Evolutionary conservation across 1,140 invertebrate genomes (phyloP).

Genomic region (Lysiphlebus fabarum): DNA sequence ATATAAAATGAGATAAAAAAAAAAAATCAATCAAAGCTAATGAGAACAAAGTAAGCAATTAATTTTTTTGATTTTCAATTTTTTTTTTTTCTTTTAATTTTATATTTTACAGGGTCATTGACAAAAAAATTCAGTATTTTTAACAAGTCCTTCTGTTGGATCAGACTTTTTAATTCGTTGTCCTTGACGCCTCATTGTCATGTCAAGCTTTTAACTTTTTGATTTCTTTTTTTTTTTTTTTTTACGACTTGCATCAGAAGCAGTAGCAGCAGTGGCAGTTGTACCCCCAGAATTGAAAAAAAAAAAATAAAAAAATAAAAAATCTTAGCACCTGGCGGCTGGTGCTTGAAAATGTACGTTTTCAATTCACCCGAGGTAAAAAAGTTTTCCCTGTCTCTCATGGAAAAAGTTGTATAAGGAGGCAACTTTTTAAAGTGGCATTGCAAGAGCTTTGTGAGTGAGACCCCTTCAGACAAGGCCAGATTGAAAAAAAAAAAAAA

Average conservation of each 20-base stretch:
- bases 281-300: constrained; percentile 13
- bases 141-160: constrained; percentile 20
- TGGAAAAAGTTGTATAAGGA: constrained; percentile 18
- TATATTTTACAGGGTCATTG: too few relatives aligned
- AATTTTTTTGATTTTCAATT: constrained; percentile 4
- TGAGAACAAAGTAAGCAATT: constrained; percentile 9
- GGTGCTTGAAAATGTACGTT: constrained; percentile 24
- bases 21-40: not conserved
- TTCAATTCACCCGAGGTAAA: constrained; percentile 21
- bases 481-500: constrained; percentile 3
- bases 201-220: constrained; percentile 11
- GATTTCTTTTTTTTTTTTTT: constrained; percentile 12
- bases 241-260: too few relatives aligned
- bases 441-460: constrained; percentile 21
- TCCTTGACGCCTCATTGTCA: constrained; percentile 3
- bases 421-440: constrained; percentile 24
- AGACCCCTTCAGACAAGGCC: constrained; percentile 11
- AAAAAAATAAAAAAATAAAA: not conserved
- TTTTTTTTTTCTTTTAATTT: not conserved
- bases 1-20: not conserved
- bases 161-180: constrained; percentile 24
- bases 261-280: too few relatives aligned
- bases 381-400: constrained; percentile 14
- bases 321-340: constrained; percentile 23
- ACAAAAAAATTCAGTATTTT: constrained; percentile 10